Evolutionary conservation across 1,140 invertebrate genomes (phyloP).

Genomic region (Drosophila asahinai): DNA sequence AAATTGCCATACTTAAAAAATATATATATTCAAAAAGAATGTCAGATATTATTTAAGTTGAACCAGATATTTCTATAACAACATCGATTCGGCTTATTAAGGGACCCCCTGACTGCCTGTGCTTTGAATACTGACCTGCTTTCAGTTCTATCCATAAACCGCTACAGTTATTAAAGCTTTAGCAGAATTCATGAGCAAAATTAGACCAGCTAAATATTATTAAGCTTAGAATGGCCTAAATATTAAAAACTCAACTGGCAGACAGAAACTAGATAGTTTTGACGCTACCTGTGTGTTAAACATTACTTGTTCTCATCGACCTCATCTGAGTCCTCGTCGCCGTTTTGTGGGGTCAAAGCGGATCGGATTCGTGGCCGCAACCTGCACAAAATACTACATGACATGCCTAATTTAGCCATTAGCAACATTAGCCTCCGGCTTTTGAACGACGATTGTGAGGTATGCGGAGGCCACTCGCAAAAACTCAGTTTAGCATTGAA

Average conservation of each 20-base stretch:
- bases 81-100: too few species aligned
- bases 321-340: conserved; percentile 8
- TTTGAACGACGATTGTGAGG: background rate
- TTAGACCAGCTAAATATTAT: background rate
- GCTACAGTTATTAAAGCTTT: too few species aligned
- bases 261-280: background rate
- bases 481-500: conserved; percentile 46
- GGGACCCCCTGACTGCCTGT: too few species aligned
- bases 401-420: conserved; percentile 74
- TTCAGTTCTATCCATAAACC: too few species aligned
- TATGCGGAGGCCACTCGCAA: conserved; percentile 27
- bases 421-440: conserved; percentile 39
- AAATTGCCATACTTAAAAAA: too few species aligned
- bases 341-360: background rate
- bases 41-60: too few species aligned
- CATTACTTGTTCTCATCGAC: background rate
- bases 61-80: too few species aligned
- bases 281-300: background rate
- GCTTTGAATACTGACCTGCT: too few species aligned
- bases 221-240: background rate
- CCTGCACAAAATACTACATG: conserved; percentile 36
- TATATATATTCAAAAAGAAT: too few species aligned
- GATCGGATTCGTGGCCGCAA: conserved; percentile 35
- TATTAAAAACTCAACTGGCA: background rate
- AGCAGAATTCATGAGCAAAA: too few species aligned